These are phyloP conservation scores for Eupithecia inturbata DNA, from an alignment of 2,888 invertebrate species.

Conservation along the genomic window DNA sequence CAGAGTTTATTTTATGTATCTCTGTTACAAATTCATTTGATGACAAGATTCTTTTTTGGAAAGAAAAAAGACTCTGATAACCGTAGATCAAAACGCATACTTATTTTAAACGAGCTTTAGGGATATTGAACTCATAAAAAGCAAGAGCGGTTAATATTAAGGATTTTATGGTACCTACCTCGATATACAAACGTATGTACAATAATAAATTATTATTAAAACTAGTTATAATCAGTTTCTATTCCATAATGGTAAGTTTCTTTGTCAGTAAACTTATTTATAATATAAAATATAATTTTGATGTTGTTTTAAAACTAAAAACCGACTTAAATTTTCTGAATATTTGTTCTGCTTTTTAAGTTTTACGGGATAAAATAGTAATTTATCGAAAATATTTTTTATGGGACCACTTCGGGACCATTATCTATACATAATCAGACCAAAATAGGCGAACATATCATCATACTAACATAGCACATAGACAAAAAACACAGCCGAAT, in stretches of 20 bases:
- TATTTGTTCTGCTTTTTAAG: no score
- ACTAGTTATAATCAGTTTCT: no score
- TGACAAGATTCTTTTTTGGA: slow-evolving; percentile 44
- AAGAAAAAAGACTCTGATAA: slow-evolving; percentile 50
- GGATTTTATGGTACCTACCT: not conserved
- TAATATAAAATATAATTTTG: no score
- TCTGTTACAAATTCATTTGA: slow-evolving; percentile 67
- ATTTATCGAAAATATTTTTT: no score
- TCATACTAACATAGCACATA: no score
- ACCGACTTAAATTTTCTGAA: not conserved
- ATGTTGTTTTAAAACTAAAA: not conserved
- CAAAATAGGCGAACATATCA: not conserved
- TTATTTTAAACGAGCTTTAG: not conserved
- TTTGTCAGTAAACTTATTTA: no score
- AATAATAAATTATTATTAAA: no score
- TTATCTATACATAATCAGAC: not conserved
- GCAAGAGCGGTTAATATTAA: not conserved
- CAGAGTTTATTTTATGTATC: slow-evolving; percentile 67
- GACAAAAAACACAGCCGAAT: not conserved
- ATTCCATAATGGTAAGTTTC: no score
- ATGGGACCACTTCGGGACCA: no score
- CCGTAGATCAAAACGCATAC: slow-evolving; percentile 7
- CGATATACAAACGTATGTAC: no score
- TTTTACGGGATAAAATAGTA: no score
- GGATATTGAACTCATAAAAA: slow-evolving; percentile 14